These are phyloP conservation scores for Octonoba sinensis DNA, from an alignment of 2,888 invertebrate species.

Conservation along the genomic window DNA sequence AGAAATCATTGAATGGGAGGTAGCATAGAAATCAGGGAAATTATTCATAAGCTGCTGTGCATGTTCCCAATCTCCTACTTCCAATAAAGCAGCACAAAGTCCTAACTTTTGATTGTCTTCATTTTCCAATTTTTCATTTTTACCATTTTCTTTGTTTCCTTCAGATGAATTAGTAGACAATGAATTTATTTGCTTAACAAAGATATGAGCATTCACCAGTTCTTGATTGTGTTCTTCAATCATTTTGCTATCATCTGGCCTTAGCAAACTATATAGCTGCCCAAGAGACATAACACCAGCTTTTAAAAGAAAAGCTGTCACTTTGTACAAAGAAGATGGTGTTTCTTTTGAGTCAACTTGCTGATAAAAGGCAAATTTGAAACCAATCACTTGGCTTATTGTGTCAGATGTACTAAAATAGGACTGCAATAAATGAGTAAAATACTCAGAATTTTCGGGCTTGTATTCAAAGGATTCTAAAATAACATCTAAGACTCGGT, in stretches of 20 bases:
- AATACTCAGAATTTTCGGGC: slow-evolving; percentile 77
- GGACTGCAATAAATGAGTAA: slow-evolving; percentile 86
- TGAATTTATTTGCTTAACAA: slow-evolving; percentile 83
- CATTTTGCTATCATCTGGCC: slow-evolving; percentile 87
- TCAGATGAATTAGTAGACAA: slow-evolving; percentile 76
- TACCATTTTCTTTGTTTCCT: slow-evolving; percentile 73
- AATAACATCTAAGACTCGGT: slow-evolving; percentile 94
- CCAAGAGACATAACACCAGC: slow-evolving; percentile 87
- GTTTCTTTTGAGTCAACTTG: slow-evolving; percentile 73
- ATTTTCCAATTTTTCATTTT: slow-evolving; percentile 51
- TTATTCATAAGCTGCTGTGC: slow-evolving; percentile 84
- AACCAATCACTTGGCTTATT: slow-evolving; percentile 93
- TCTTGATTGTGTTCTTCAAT: slow-evolving; percentile 85
- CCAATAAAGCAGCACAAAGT: slow-evolving; percentile 87
- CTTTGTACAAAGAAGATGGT: slow-evolving; percentile 86
- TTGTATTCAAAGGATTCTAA: slow-evolving; percentile 91
- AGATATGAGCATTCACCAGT: slow-evolving; percentile 85
- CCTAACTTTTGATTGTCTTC: slow-evolving; percentile 90
- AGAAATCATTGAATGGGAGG: slow-evolving; percentile 84
- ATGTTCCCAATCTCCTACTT: slow-evolving; percentile 91
- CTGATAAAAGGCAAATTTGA: slow-evolving; percentile 82
- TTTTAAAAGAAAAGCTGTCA: slow-evolving; percentile 91
- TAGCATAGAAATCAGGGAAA: slow-evolving; percentile 84
- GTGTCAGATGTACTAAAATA: slow-evolving; percentile 91
- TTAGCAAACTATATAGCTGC: slow-evolving; percentile 86